Evolutionary conservation across 2,888 invertebrate genomes (phyloP).

Genomic region (Actias luna): DNA sequence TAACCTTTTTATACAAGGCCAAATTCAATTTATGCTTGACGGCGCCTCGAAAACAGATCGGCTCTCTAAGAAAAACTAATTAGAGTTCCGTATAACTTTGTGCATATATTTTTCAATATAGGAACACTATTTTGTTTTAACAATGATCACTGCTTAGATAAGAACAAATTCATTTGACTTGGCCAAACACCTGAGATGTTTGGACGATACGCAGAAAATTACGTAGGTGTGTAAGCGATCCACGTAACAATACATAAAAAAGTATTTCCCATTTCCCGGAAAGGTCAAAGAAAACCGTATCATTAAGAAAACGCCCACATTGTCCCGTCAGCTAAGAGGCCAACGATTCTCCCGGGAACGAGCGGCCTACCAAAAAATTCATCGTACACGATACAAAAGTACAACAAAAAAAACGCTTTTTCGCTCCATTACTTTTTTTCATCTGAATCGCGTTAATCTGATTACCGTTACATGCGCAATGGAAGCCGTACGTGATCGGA

Average conservation of each 20-base stretch:
- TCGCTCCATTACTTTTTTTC: constrained; percentile 69
- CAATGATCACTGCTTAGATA: background rate
- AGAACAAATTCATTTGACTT: background rate
- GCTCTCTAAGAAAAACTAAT: no score
- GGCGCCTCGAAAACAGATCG: no score
- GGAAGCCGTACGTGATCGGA: constrained; percentile 45
- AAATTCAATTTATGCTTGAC: no score
- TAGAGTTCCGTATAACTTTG: no score
- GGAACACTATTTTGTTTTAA: background rate
- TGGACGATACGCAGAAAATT: background rate
- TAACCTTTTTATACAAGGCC: no score
- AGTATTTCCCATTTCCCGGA: background rate
- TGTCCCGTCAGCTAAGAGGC: constrained; percentile 18
- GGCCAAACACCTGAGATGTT: background rate
- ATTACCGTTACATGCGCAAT: constrained; percentile 58
- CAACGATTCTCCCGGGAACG: constrained; percentile 15
- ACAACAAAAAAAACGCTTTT: constrained; percentile 39
- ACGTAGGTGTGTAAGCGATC: background rate
- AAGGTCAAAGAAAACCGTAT: constrained; percentile 11
- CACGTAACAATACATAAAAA: constrained; percentile 1
- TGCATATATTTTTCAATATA: no score
- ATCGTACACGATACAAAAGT: constrained; percentile 26
- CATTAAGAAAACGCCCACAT: constrained; percentile 17
- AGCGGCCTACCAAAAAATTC: constrained; percentile 27
- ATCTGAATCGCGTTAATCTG: constrained; percentile 61